A percentile compares a stretch with the other conserved stretches of the same genome.
Conservation (phyloP, 2,888 invertebrate species). For the Andrena chrysosceles region DNA sequence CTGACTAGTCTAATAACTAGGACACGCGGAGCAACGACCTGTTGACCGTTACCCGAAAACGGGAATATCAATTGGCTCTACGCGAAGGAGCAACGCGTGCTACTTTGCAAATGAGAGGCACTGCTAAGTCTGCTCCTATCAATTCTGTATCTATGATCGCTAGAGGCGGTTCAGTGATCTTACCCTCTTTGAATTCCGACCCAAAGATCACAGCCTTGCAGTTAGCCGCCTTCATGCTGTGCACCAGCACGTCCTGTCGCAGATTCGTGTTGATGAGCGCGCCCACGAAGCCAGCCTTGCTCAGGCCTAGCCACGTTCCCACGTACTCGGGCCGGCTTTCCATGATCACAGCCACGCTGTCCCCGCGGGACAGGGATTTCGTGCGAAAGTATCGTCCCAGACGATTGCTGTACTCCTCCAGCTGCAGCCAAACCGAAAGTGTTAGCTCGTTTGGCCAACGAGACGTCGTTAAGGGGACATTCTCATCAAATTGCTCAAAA, state of each 20-base stretch:
- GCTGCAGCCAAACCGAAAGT: slow-evolving; percentile 82
- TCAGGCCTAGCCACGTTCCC: slow-evolving; percentile 95
- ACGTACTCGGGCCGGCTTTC: slow-evolving; percentile 95
- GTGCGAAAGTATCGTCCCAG: slow-evolving; percentile 88
- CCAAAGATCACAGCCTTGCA: slow-evolving; percentile 93
- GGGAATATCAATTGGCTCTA: background rate
- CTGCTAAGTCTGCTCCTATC: too few species aligned
- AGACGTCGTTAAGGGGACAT: too few species aligned
- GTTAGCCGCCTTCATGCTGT: slow-evolving; percentile 93
- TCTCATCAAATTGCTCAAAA: too few species aligned
- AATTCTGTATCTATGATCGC: background rate
- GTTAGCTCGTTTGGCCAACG: background rate
- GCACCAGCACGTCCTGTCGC: slow-evolving; percentile 91
- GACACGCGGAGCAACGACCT: too few species aligned
- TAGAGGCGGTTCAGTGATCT: slow-evolving; percentile 1
- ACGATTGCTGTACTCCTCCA: slow-evolving; percentile 89
- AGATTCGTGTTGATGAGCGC: slow-evolving; percentile 97
- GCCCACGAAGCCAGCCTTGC: slow-evolving; percentile 93
- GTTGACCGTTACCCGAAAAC: background rate
- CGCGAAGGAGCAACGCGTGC: background rate
- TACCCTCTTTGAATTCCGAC: slow-evolving; percentile 85
- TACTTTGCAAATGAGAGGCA: background rate
- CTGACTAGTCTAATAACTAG: background rate
- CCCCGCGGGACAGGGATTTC: slow-evolving; percentile 87
- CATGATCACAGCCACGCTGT: slow-evolving; percentile 95